Evolutionary conservation across 2,797 vertebrate genomes (phyloP).

Genomic region (Danionella dracula): DNA sequence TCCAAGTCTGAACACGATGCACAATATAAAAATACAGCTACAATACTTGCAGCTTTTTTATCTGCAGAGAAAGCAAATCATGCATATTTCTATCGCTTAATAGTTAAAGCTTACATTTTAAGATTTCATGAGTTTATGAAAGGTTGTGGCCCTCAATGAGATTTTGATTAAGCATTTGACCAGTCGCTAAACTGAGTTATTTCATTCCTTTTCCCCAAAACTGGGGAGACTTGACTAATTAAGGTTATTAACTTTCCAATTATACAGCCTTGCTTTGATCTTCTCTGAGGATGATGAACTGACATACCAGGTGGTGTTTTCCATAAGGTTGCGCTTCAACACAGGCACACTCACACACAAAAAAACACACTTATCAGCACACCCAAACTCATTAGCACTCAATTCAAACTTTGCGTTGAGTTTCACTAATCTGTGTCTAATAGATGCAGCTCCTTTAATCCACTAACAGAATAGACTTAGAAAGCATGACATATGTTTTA

Average conservation of each 20-base stretch:
- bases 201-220: conserved; percentile 1
- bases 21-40: too few relatives aligned
- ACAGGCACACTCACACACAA: conserved; percentile 14
- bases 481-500: too few relatives aligned
- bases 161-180: too few relatives aligned
- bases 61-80: too few relatives aligned
- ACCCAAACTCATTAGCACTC: conserved; percentile 24
- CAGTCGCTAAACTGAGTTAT: neutral
- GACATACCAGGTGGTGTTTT: conserved; percentile 34
- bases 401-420: conserved; percentile 2
- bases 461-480: neutral
- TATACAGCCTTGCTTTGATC: conserved; percentile 29
- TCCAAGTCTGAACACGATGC: too few relatives aligned
- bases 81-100: too few relatives aligned
- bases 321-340: conserved; percentile 29
- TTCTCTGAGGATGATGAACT: conserved; percentile 28
- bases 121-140: too few relatives aligned
- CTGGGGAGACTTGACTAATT: conserved; percentile 27
- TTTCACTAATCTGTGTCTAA: conserved; percentile 5
- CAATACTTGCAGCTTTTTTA: too few relatives aligned
- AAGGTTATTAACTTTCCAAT: conserved; percentile 10
- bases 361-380: conserved; percentile 20
- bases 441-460: neutral
- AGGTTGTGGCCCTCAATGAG: too few relatives aligned
- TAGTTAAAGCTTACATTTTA: too few relatives aligned